phyloP scores from a whole-genome alignment of 2,888 invertebrate species.

The Fragum whitleyi region DNA sequence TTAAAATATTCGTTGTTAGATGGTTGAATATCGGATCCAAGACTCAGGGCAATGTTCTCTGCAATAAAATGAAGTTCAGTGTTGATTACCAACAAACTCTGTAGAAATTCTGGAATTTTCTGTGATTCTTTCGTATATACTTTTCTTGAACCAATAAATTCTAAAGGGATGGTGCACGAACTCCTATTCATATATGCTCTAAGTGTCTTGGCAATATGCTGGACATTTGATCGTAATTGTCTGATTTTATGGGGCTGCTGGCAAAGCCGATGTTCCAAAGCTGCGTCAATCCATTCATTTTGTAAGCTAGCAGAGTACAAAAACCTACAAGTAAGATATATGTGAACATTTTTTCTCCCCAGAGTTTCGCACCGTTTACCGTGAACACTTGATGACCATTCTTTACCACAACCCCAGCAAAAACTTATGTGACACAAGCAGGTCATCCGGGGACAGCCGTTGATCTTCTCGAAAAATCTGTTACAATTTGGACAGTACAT shows the following conservation, averaged over 20 bases:
- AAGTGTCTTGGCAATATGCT: constrained; percentile 39
- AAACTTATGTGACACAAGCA: constrained; percentile 67
- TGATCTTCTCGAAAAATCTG: constrained; percentile 68
- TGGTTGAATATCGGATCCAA: constrained; percentile 19
- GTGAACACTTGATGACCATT: constrained; percentile 21
- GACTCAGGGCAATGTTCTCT: constrained; percentile 62
- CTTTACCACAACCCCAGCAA: constrained; percentile 71
- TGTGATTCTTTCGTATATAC: constrained; percentile 35
- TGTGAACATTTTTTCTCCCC: neutral
- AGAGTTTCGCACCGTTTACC: neutral
- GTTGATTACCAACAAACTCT: constrained; percentile 55
- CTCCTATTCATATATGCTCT: constrained; percentile 26
- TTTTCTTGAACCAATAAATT: constrained; percentile 29
- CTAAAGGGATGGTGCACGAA: constrained; percentile 19
- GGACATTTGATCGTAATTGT: constrained; percentile 20
- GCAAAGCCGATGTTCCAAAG: constrained; percentile 48
- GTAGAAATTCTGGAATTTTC: constrained; percentile 52
- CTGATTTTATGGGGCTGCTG: constrained; percentile 38
- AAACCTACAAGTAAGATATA: neutral
- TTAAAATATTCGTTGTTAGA: neutral
- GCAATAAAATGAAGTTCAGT: constrained; percentile 62
- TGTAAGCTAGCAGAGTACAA: neutral
- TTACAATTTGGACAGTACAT: constrained; percentile 73
- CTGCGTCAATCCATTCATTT: constrained; percentile 51
- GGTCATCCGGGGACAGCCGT: constrained; percentile 68